Base-by-base conservation (phyloP, 2,797 vertebrate species). In the Poecilia picta region DNA sequence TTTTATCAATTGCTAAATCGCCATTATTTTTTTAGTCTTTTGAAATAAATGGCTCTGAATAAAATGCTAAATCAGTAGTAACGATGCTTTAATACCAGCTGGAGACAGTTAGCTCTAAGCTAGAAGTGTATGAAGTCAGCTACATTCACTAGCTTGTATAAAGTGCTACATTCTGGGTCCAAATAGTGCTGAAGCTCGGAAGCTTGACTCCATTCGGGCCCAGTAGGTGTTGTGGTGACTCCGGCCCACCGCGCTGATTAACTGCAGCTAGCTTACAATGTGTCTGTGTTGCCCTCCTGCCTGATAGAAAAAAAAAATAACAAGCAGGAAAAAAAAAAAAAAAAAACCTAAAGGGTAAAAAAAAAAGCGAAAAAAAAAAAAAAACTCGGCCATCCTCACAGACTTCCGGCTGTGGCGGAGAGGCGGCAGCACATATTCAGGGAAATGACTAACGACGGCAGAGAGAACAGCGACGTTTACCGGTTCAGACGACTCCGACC, bases 331-430 rank as follows among this genome's bases (percentile, higher is more conserved):
- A 73, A 90, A 74, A 72, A 81, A 89, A 87, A 84, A 84, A 80
- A 81, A 84, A 90, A 89, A 90, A 74, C 53, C 45, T 46, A 80
- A 80, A 80, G 39, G 51, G 41, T 46, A 70, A 88, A 83, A 85
- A 88, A 83, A 85, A 39, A 36, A 55, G 23, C 8, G 5, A 55
- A 62, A 89, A 87, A 70, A 76, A 77, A 83, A 88, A 87, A 70
- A 76, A 77, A 83, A 88, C 91, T 72, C 89, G 89, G 90, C 89
- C 89, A 89, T 93, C 90, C 89, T 91, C 92, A 87, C 89, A 93
- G 92, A 96, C 96, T 96, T 96, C 96, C 96, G 95, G 96, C 93
- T 95, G 90, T 88, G 87, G 92, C 66, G 85, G 88, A 90, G 89
- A 92, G 86, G 92, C 87, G 88, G 90, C 91, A 87, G 91, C 85